Evolutionary conservation across 2,888 invertebrate species (phyloP), one percentile per base, ranked within the genome.

Genomic region (Stomorhina lunata): DNA sequence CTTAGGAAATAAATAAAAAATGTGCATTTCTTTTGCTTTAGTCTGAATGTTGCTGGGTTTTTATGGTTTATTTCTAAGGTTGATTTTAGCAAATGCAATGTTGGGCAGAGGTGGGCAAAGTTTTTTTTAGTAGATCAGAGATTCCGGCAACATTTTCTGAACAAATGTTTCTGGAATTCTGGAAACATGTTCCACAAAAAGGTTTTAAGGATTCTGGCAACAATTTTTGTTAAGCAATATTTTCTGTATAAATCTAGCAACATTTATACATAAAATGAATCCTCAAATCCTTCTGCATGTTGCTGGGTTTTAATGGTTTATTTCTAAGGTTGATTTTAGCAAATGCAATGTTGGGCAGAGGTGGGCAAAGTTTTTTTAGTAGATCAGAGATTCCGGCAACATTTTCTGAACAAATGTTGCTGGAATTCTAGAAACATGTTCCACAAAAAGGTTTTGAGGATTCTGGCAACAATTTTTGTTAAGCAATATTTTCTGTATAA

Each of bases 1-100:
- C 59, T 45, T 17, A 55, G 50, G 77, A 68, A 59, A 69, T 55
- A 29, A 71, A n/a, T n/a, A n/a, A n/a, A n/a, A 66, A 40, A 40
- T 15, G 7, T 17, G 40, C 22, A 48, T 53, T 55, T 65, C 29
- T 65, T 61, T 59, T 12, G 15, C 22, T 69, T 43, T 37, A 25
- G 27, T 15, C 37, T 37, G 20, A 7, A 17, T 6, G 0, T 9
- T 32, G 4, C n/a, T 40, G n/a, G 20, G 48, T 45, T n/a, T 6
- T 55, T 29, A 55, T 53, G n/a, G 53, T 59, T 57, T 34, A 29
- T 34, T 73, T 59, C 53, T 20, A 59, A 61, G 48, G 7, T 43
- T 29, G 22, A 25, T 34, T 53, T 43, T 17, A 37, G 34, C 17
- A 22, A 22, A 53, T 34, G 34, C 29, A 48, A 32, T 25, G 40